These are phyloP conservation scores for Adelognathus sp. DNA, from an alignment of 2,888 invertebrate species.

Conservation along the genomic window DNA sequence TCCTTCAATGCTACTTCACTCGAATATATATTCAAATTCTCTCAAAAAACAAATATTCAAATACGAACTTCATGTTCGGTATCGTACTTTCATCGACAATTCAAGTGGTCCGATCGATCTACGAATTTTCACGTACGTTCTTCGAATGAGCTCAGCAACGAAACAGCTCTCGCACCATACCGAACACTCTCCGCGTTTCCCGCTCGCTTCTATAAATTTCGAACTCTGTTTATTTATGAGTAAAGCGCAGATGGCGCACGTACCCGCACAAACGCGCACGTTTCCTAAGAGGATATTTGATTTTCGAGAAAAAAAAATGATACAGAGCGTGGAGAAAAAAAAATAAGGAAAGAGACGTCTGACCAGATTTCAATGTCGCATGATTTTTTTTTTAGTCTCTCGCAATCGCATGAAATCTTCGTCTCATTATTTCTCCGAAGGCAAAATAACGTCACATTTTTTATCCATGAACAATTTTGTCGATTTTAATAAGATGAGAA, in stretches of 20 bases:
- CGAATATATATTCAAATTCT: too few species aligned
- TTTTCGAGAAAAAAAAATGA: not conserved
- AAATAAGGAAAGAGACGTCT: too few species aligned
- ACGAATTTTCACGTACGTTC: slow-evolving; percentile 36
- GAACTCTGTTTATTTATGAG: slow-evolving; percentile 58
- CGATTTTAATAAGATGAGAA: not conserved
- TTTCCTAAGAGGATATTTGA: not conserved
- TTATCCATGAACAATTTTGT: not conserved
- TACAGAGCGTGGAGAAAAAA: not conserved
- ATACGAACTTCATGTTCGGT: not conserved
- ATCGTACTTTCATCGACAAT: not conserved
- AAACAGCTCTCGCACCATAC: not conserved
- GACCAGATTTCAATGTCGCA: too few species aligned
- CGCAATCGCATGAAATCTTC: not conserved
- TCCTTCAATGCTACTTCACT: not conserved
- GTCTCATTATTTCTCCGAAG: too few species aligned
- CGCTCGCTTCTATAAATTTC: slow-evolving; percentile 60
- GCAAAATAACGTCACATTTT: too few species aligned
- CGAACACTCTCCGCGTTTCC: slow-evolving; percentile 32
- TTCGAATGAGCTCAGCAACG: slow-evolving; percentile 46
- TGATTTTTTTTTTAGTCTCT: too few species aligned
- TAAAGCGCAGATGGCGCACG: slow-evolving; percentile 55
- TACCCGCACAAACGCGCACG: not conserved
- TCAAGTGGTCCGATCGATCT: slow-evolving; percentile 21
- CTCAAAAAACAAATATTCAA: not conserved